Percentiles rank a stretch among this genome's conserved stretches.
These are phyloP conservation scores for Bufotes viridis DNA, from an alignment of 2,797 vertebrate species.

Conservation along the genomic window DNA sequence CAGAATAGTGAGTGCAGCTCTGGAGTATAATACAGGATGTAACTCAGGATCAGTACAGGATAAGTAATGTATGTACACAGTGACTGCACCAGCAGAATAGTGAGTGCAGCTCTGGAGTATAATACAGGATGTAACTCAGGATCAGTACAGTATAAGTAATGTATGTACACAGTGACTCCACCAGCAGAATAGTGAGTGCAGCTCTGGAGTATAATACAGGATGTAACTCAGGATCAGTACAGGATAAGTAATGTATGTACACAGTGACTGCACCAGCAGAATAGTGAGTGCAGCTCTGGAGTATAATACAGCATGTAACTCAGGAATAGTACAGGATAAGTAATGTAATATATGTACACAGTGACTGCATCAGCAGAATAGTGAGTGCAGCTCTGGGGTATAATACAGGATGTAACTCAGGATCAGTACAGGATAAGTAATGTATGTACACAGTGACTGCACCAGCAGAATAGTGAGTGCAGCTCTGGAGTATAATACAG, in stretches of 20 bases:
- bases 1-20: slow-evolving; percentile 10
- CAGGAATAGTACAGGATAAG: no score
- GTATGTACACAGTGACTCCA: not conserved
- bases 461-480: not conserved
- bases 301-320: no score
- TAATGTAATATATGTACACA: no score
- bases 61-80: not conserved
- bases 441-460: not conserved
- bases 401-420: no score
- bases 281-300: no score
- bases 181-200: not conserved
- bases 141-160: not conserved
- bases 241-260: no score
- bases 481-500: not conserved
- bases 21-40: not conserved
- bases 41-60: no score
- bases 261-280: no score
- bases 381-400: no score
- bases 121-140: not conserved
- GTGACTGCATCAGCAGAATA: no score
- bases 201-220: not conserved
- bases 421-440: not conserved
- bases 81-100: not conserved
- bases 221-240: not conserved
- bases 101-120: not conserved